Base-by-base conservation (phyloP, 1,140 invertebrate species). In the Drosophila serrata region DNA sequence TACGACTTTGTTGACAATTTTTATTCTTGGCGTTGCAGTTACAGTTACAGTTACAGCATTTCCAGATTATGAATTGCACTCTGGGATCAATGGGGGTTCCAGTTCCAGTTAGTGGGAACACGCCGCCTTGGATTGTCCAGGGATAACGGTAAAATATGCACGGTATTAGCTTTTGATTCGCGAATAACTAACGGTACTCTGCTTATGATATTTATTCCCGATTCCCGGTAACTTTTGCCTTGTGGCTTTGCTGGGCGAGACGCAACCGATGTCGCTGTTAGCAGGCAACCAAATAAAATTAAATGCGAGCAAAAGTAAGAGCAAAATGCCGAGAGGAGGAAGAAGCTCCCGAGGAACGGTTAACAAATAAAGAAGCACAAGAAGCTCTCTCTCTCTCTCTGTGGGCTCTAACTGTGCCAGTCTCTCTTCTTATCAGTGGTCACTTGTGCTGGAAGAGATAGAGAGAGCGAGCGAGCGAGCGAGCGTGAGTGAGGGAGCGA, bases 241-340 rank as follows among this genome's bases (percentile, higher is more conserved):
- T 19, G 13, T n/a, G 31, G 31, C 31, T 33, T 6, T 1, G 19
- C 19, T 43, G 22, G 42, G 43, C 33, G 55, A 64, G 42, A 49
- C 56, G 61, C 64, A 79, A 65, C 84, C 73, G 80, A 60, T 75
- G 77, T 55, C 68, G 76, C 65, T 76, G 80, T 77, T 55, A 69
- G 53, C 68, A 74, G 68, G 80, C 79, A 77, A 61, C 59, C 72
- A 68, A 88, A 84, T 87, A 74, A 88, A 82, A 74, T 61, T 58
- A 62, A 70, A 55, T 48, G 74, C 63, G 73, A 55, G 42, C 61
- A 64, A 39, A 53, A 40, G 69, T 63, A 62, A 56, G 60, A 75
- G 69, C 53, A 77, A 42, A 58, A 59, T 45, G 68, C 39, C 40
- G 64, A 70, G 48, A 53, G 57, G 45, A 51, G 55, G 37, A 42